Evolutionary conservation across 2,113 vertebrate species (phyloP), one percentile per base, ranked within the genome.

Genomic region (Formicarius rufipectus): DNA sequence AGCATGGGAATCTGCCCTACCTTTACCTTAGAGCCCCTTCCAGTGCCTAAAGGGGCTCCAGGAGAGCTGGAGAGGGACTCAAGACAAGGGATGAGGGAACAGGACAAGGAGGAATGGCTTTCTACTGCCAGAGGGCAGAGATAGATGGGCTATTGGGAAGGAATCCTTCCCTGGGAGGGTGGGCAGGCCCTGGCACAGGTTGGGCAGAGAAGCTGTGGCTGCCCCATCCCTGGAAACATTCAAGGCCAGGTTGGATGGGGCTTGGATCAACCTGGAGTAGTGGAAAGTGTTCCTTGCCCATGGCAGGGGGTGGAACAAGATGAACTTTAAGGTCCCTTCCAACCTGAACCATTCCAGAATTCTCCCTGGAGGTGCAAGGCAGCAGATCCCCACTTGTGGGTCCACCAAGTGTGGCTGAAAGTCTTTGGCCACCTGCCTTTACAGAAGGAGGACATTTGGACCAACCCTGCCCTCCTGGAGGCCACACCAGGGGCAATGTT

Each of bases 281-380:
- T 62, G 64, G 47, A 0, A 78, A 24, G 16, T 18, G 62, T 53
- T 39, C 15, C 15, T 39, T 82, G n/a, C 19, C 42, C 39, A 6
- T 47, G 78, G n/a, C 45, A 35, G 24, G n/a, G 21, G 11, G 28
- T 31, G n/a, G n/a, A 0, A 35, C 1, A 0, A 12, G 40, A 37
- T 49, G 63, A 0, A 1, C 1, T 69, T 83, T 16, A 0, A 62
- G 17, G 9, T 76, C 30, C 17, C 6, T 83, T 47, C n/a, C 40
- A 69, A 11, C 2, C 25, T 63, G 69, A 33, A 49, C 8, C 35
- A 56, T 7, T 23, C 25, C n/a, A 19, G 55, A 22, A 63, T 49
- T 63, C 31, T 23, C 13, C 24, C 31, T 20, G 40, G 42, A 74
- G 42, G 55, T 53, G 11, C 44, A 40, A 30, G 30, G 53, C 71